A percentile compares a stretch with the other conserved stretches of the same genome.
These are phyloP conservation scores for Sinotaia quadrata DNA, from an alignment of 2,888 invertebrate species.

Conservation along the genomic window DNA sequence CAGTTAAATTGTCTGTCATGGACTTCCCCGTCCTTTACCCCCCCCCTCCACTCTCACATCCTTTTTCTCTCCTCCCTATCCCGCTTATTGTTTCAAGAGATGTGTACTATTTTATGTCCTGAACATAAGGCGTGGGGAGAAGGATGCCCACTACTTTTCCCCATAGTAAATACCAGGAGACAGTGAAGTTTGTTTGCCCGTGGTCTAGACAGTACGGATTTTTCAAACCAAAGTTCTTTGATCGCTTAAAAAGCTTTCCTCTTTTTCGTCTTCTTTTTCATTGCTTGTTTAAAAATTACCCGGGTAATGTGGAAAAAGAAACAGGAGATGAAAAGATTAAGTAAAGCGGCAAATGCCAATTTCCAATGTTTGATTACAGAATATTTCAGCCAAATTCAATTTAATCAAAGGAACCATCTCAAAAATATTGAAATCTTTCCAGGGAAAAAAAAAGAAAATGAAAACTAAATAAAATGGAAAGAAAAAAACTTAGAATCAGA, in stretches of 20 bases:
- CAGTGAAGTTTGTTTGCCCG: background rate
- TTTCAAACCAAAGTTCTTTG: no score
- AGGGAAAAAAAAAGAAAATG: background rate
- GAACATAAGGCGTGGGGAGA: background rate
- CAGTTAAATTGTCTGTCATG: no score
- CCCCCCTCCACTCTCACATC: no score
- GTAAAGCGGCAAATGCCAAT: slow-evolving; percentile 26
- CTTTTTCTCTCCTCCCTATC: no score
- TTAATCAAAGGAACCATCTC: slow-evolving; percentile 22
- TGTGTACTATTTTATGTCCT: background rate
- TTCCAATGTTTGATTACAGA: slow-evolving; percentile 29
- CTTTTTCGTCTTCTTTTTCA: no score
- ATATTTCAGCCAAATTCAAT: slow-evolving; percentile 26
- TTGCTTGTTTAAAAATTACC: no score
- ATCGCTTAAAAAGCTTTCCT: no score
- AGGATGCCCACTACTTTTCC: no score
- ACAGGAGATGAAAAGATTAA: background rate
- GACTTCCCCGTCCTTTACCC: no score
- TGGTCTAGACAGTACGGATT: background rate
- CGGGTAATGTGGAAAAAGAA: background rate
- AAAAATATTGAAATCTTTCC: slow-evolving; percentile 24
- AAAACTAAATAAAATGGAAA: background rate
- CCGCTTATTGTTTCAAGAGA: no score
- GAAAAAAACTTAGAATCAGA: no score
- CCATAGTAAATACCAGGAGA: no score